These are phyloP conservation scores for Calameuta idolon DNA, from an alignment of 2,888 invertebrate genomes.

Conservation along the genomic window DNA sequence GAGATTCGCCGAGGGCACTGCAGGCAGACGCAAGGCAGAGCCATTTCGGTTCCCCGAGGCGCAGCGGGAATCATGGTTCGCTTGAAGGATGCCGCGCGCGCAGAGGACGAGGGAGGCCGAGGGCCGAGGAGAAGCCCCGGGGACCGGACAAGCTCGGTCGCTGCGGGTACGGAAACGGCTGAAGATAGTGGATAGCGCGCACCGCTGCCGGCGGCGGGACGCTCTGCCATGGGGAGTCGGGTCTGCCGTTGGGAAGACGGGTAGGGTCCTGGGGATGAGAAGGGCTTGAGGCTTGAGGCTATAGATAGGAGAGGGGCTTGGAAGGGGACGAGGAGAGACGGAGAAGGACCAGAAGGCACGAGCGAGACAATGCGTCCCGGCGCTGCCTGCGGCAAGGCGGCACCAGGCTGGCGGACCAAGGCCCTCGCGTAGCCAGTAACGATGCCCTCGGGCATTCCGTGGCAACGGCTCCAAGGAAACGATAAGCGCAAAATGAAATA, in stretches of 20 bases:
- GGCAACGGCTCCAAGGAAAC: constrained; percentile 56
- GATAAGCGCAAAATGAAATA: constrained; percentile 68
- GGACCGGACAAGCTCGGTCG: constrained; percentile 39
- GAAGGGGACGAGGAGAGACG: constrained; percentile 15
- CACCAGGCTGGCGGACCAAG: constrained; percentile 40
- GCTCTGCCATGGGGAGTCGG: neutral
- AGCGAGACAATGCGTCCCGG: constrained; percentile 46
- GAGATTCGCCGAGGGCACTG: constrained; percentile 50
- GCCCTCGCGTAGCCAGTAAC: constrained; percentile 58
- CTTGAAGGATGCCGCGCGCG: constrained; percentile 41
- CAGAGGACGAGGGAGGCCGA: constrained; percentile 5
- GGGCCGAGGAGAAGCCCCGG: constrained; percentile 28
- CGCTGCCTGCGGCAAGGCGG: constrained; percentile 40
- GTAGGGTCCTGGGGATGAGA: constrained; percentile 1
- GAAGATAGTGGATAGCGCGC: constrained; percentile 50
- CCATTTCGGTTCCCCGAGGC: constrained; percentile 54
- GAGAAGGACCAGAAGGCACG: constrained; percentile 30
- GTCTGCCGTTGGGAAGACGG: neutral
- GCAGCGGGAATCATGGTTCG: constrained; percentile 53
- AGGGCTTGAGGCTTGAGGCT: neutral
- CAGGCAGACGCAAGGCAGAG: constrained; percentile 57
- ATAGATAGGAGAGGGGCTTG: constrained; percentile 4
- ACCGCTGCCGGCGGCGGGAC: constrained; percentile 22
- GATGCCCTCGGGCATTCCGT: constrained; percentile 56
- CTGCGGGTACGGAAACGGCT: constrained; percentile 58